Evolutionary conservation across 1,140 invertebrate species (phyloP), one percentile per base, ranked within the genome.

Genomic region (Drosophila tristis): DNA sequence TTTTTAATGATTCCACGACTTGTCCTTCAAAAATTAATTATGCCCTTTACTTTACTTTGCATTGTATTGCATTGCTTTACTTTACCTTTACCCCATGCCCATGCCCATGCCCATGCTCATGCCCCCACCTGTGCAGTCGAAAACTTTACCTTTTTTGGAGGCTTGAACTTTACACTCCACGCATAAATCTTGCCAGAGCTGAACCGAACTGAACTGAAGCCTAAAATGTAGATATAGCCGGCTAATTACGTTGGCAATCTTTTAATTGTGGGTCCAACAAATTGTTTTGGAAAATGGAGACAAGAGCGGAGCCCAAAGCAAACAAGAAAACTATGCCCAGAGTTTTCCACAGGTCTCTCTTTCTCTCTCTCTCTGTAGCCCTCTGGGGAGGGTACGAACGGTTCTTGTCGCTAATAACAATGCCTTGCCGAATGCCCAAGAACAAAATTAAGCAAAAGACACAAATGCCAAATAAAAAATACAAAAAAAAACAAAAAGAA

Each of bases 371-470:
- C 29, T 7, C 8, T 31, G 7, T 25, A 4, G 23, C 23, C 50
- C 75, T 39, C 58, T 42, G 45, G 5, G 55, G 23, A n/a, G 13
- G 53, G 64, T 84, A 84, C 68, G 74, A 85, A 61, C 76, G 78
- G 80, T 84, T 84, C 80, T 84, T 74, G 80, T 85, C 80, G 80
- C 80, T 84, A 84, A 84, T 84, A 78, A 85, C 80, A 80, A 71
- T 63, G 80, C 63, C 57, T 25, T 63, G 80, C 63, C 57, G 31
- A 70, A 15, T 25, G 42, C 64, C 56, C 53, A 72, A 85, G 80
- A 84, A 84, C 80, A 80, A 85, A 85, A 80, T 75, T 65, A 55
- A 73, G 26, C 63, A 73, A 53, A 48, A 66, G 29, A 74, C 44
- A 57, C 44, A 20, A 78, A 66, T 79, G 48, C 50, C 45, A 44